Base-by-base conservation (phyloP, 2,797 vertebrate genomes). In the Sus cebifrons region DNA sequence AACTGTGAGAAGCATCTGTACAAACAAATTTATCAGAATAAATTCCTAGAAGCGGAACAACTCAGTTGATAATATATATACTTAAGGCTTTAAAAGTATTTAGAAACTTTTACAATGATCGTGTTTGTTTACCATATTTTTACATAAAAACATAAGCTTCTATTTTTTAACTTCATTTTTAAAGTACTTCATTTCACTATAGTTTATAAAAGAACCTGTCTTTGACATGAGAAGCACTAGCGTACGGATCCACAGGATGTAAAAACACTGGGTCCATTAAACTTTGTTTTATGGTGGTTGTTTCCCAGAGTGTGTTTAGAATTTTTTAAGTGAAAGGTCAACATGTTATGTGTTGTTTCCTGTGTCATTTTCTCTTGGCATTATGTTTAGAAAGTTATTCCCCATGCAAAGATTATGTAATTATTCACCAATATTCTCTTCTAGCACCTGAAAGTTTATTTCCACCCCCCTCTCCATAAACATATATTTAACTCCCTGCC, bases 21-120 rank as follows among this genome's bases (percentile, higher is more conserved):
- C 2, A 73, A 23, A 81, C 20, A 83, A 96, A 79, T 95, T 94
- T 77, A 95, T 81, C 87, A 62, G 70, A n/a, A 94, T 84, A 77
- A 82, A 86, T 70, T 86, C 52, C 64, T 79, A 86, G 40, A 85
- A 67, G 52, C 52, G 21, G 20, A 89, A 93, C 14, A 68, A 29
- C 40, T 89, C 7, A 71, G 7, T 84, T n/a, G 93, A 65, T 60
- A 96, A 91, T 67, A 79, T 23, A 87, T 3, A 18, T 68, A 82
- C 18, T 86, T 91, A 89, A 89, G 49, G 40, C 9, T 60, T 93
- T 91, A 62, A n/a, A 27, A 96, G 12, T 52, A 2, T 73, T 83
- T 84, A 67, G 15, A 71, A 91, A 68, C 17, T 58, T 81, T 67
- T 68, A 17, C 14, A 95, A 91, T 71, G 52, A 81, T n/a, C n/a